A percentile compares a stretch with the other conserved stretches of the same genome.
phyloP scores from a whole-genome alignment of 2,888 invertebrate species.

The Stenodera caucasica region DNA sequence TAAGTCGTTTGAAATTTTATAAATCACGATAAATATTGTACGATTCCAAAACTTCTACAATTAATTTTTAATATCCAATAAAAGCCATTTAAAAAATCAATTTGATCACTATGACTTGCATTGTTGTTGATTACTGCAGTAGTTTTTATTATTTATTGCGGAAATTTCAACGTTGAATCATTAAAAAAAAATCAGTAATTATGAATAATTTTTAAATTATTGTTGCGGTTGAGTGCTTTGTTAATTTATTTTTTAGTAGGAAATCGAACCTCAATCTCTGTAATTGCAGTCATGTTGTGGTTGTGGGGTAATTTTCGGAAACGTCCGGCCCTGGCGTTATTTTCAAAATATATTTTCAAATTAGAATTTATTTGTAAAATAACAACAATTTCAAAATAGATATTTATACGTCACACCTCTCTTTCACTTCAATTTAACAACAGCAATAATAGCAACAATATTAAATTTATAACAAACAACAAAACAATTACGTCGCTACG shows the following conservation, averaged over 20 bases:
- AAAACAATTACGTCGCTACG: constrained; percentile 12
- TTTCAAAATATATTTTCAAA: constrained; percentile 5
- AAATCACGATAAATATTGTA: too few species aligned
- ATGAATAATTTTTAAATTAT: too few species aligned
- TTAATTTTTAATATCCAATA: not conserved
- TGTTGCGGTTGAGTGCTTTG: too few species aligned
- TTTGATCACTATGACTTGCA: constrained; percentile 3
- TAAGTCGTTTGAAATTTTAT: too few species aligned
- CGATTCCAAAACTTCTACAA: too few species aligned
- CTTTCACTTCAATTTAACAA: constrained; percentile 3
- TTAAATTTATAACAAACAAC: constrained; percentile 10
- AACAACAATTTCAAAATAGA: constrained; percentile 6
- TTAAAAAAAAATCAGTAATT: too few species aligned
- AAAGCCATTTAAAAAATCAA: not conserved
- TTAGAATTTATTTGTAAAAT: not conserved
- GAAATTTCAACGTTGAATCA: too few species aligned
- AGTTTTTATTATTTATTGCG: not conserved
- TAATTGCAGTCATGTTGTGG: too few species aligned
- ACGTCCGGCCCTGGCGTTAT: not conserved
- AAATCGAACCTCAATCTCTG: too few species aligned
- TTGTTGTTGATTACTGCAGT: not conserved
- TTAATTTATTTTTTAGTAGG: too few species aligned
- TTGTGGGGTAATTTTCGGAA: not conserved
- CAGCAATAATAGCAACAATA: not conserved
- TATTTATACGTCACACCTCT: constrained; percentile 9